Conservation (phyloP, 2,113 vertebrate genomes). For the Scopus umbretta region DNA sequence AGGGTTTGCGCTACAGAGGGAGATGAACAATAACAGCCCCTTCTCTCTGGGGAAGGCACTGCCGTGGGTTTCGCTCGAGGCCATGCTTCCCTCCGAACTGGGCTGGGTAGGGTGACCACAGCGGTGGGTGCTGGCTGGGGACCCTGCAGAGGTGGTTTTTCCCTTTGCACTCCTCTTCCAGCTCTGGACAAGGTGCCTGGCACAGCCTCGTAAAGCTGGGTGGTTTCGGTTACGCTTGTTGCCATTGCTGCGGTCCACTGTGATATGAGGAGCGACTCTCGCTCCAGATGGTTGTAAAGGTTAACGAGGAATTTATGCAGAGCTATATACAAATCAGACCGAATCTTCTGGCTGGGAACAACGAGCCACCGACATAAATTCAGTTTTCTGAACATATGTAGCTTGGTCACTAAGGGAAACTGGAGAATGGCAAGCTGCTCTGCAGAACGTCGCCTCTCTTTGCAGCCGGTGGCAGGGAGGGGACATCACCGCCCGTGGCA, state of each 20-base stretch:
- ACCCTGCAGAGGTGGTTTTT: neutral
- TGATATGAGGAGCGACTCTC: constrained; percentile 22
- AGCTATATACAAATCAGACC: constrained; percentile 53
- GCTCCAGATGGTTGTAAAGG: constrained; percentile 63
- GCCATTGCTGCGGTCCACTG: constrained; percentile 2
- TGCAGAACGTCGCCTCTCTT: neutral
- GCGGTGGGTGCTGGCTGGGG: neutral
- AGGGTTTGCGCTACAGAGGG: neutral
- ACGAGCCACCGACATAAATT: constrained; percentile 60
- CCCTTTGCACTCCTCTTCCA: neutral
- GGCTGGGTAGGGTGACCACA: neutral
- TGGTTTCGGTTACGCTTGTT: neutral
- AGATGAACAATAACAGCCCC: neutral
- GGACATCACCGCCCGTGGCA: accelerated
- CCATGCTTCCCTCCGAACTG: neutral
- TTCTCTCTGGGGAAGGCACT: neutral
- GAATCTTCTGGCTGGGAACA: constrained; percentile 50
- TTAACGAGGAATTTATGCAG: constrained; percentile 60
- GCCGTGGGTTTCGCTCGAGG: neutral
- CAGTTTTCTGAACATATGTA: constrained; percentile 61
- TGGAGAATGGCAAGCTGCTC: constrained; percentile 51
- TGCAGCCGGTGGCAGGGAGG: accelerated
- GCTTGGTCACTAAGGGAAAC: constrained; percentile 59
- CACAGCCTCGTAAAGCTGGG: neutral
- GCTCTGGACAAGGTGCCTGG: neutral